Conservation (phyloP, 2,888 invertebrate genomes). For the Prosapia bicincta region DNA sequence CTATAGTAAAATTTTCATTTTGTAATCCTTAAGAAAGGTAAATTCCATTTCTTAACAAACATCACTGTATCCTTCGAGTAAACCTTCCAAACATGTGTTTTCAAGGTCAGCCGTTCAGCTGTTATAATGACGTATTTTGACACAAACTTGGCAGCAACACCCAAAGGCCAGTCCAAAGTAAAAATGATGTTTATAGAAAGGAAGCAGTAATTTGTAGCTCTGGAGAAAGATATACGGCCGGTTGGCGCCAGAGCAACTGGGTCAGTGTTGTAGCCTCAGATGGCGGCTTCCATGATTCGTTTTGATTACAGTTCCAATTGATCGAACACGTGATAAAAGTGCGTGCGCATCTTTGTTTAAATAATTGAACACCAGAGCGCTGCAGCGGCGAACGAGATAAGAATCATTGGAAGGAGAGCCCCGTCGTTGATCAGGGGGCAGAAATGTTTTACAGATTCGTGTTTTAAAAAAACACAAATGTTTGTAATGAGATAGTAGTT, state of each 20-base stretch:
- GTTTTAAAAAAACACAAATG: no score
- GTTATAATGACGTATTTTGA: background rate
- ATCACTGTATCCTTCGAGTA: no score
- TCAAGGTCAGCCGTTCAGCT: background rate
- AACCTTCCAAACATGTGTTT: background rate
- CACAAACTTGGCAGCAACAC: background rate
- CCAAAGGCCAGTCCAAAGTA: background rate
- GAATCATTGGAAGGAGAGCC: no score
- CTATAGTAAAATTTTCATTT: no score
- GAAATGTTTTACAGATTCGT: no score
- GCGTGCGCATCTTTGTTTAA: background rate
- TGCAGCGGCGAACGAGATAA: no score
- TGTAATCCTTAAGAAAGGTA: no score
- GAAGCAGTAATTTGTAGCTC: background rate
- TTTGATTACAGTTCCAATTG: background rate
- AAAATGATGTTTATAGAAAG: background rate
- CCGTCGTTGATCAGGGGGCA: no score
- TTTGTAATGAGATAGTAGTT: no score
- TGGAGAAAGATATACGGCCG: background rate
- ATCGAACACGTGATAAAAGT: background rate
- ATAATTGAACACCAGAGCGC: background rate
- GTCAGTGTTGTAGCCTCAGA: background rate
- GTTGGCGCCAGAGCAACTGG: background rate
- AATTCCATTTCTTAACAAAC: no score
- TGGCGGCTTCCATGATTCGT: background rate